phyloP scores from a whole-genome alignment of 2,797 vertebrate species.

The Falco columbarius region DNA sequence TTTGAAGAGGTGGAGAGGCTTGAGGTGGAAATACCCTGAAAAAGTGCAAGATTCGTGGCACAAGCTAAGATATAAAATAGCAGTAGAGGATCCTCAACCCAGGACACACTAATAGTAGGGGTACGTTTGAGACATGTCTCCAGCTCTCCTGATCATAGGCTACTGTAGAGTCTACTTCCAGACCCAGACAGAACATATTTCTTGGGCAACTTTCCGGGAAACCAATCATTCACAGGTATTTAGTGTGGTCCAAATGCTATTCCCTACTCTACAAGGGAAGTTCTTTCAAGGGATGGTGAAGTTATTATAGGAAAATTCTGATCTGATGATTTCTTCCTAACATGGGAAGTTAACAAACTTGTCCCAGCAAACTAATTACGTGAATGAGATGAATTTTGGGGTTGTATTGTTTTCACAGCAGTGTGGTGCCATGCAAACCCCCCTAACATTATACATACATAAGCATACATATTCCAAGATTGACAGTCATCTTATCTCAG shows the following conservation, averaged over 20 bases:
- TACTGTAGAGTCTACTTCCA: background rate
- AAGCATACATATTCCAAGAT: background rate
- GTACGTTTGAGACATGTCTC: background rate
- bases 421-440: background rate
- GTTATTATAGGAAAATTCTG: background rate
- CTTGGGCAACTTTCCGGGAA: background rate
- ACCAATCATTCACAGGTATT: background rate
- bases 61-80: background rate
- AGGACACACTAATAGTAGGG: background rate
- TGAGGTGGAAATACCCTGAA: background rate
- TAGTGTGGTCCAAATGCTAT: background rate
- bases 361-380: background rate
- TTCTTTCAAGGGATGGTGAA: background rate
- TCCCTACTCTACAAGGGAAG: background rate
- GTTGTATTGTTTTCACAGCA: background rate
- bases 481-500: background rate
- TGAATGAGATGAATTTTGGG: background rate
- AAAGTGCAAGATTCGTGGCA: background rate
- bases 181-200: background rate
- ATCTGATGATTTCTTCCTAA: background rate
- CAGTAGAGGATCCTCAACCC: background rate
- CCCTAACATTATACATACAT: accelerated
- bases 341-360: background rate
- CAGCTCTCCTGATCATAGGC: background rate
- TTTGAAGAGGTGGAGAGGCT: background rate